These are phyloP conservation scores for Heliopora coerulea DNA, from an alignment of 92 coral and sea anemone species.

Conservation along the genomic window DNA sequence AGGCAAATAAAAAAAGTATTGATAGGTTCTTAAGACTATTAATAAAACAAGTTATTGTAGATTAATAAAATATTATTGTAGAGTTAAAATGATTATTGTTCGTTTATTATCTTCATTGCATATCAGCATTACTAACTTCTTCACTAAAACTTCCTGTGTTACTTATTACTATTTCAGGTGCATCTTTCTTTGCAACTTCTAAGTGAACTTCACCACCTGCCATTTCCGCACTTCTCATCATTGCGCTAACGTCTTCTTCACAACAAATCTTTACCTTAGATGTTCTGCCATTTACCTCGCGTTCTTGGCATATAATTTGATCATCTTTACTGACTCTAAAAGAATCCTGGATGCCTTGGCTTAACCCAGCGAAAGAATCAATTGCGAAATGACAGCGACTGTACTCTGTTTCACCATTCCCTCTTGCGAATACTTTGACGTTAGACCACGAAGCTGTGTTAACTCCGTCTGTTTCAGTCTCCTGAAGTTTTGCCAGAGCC, in stretches of 20 bases:
- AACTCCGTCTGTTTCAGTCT: neutral
- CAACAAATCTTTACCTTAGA: neutral
- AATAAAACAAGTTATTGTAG: no score
- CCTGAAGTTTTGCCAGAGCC: neutral
- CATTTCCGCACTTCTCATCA: neutral
- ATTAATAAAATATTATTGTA: no score
- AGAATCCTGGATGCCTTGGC: neutral
- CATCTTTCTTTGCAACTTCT: neutral
- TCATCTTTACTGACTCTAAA: neutral
- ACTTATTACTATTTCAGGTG: neutral
- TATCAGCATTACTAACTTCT: no score
- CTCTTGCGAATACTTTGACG: neutral
- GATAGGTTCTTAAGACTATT: no score
- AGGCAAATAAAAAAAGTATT: no score
- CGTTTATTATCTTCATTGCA: neutral
- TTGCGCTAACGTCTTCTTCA: neutral
- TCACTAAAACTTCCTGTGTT: neutral
- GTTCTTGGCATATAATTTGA: neutral
- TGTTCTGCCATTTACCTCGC: neutral
- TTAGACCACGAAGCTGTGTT: neutral
- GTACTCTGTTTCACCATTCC: neutral
- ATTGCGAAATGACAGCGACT: neutral
- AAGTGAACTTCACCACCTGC: neutral
- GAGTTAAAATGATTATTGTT: no score
- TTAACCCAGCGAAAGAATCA: neutral